These are phyloP conservation scores for Cancer borealis DNA, from an alignment of 2,888 invertebrate genomes.

Conservation along the genomic window DNA sequence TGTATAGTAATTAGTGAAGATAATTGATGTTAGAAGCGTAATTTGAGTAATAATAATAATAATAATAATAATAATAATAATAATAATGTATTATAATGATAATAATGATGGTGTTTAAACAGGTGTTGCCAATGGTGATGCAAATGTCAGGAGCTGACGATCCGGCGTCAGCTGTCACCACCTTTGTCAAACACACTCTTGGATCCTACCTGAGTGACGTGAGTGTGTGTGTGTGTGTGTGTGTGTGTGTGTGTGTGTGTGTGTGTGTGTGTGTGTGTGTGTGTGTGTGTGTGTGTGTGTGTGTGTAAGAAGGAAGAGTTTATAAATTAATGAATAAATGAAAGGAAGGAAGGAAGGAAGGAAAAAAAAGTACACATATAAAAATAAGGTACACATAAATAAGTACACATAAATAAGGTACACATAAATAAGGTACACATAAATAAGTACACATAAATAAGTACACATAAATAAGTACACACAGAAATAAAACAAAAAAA, in stretches of 20 bases:
- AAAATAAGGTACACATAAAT: background rate
- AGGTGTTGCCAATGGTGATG: conserved; percentile 69
- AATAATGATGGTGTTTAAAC: background rate
- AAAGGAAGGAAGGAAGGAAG: too few species aligned
- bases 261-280: too few species aligned
- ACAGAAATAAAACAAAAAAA: background rate
- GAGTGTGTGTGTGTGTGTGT: conserved; percentile 13
- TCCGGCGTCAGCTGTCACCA: conserved; percentile 62
- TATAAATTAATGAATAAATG: too few species aligned
- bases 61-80: too few species aligned
- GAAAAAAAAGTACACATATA: background rate
- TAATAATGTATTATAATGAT: too few species aligned
- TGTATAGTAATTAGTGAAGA: too few species aligned
- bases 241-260: conserved; percentile 3
- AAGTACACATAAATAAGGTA: background rate
- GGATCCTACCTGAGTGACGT: conserved; percentile 74
- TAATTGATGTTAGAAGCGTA: too few species aligned
- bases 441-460: background rate
- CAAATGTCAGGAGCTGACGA: conserved; percentile 61
- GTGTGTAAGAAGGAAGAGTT: background rate
- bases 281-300: too few species aligned
- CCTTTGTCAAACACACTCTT: conserved; percentile 62
- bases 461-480: background rate
- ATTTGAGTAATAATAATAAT: too few species aligned
- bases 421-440: too few species aligned